Evolutionary conservation across 2,888 invertebrate genomes (phyloP).

Genomic region (Anagyrus pseudococci): DNA sequence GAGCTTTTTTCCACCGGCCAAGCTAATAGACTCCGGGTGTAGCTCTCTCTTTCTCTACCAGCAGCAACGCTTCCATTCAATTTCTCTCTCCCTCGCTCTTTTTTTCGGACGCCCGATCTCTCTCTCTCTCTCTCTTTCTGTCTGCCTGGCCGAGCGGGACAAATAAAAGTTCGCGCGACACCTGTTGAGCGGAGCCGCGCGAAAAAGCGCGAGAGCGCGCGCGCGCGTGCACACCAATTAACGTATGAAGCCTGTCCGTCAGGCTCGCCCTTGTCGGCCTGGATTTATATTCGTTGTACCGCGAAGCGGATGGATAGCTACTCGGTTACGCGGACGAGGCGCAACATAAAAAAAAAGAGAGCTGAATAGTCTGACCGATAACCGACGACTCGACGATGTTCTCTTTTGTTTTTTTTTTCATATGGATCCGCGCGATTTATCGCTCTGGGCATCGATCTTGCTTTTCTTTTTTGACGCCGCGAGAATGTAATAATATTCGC

Average conservation of each 20-base stretch:
- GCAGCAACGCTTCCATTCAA: no score
- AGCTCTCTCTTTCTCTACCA: conserved; percentile 39
- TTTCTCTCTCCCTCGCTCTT: no score
- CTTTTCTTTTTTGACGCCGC: conserved; percentile 1
- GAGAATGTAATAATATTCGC: conserved; percentile 19
- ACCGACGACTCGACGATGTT: conserved; percentile 1
- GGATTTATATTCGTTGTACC: no score
- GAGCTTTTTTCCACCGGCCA: conserved; percentile 56
- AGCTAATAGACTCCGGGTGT: conserved; percentile 58
- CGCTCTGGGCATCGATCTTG: conserved; percentile 9
- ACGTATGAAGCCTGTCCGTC: conserved; percentile 58
- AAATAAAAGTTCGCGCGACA: conserved; percentile 62
- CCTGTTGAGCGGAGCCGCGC: conserved; percentile 55
- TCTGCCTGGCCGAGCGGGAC: conserved; percentile 46
- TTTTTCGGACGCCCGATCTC: conserved; percentile 38
- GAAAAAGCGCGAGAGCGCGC: background rate
- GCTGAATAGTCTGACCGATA: conserved; percentile 17
- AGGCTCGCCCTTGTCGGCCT: conserved; percentile 45
- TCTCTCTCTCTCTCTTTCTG: conserved; percentile 36
- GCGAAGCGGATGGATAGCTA: conserved; percentile 7
- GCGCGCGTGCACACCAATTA: conserved; percentile 51
- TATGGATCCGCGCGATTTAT: conserved; percentile 22
- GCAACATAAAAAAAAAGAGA: conserved; percentile 11
- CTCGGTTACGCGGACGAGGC: conserved; percentile 27
- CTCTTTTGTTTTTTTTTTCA: background rate